These are phyloP conservation scores for Onychomys leucogaster DNA, from an alignment of 2,797 vertebrate genomes.

Conservation along the genomic window DNA sequence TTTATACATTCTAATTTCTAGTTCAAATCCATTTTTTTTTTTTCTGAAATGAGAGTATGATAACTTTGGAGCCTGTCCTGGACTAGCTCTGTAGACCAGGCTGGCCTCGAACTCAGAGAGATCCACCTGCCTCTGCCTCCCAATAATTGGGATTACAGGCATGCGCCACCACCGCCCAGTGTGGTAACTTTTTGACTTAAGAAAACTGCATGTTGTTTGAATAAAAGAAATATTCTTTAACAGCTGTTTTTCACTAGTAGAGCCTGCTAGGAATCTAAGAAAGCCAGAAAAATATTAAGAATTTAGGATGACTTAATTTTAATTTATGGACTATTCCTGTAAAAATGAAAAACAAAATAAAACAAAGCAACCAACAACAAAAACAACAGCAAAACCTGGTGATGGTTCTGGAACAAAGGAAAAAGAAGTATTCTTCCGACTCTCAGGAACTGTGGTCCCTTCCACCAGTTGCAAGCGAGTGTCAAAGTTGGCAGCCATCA, in stretches of 20 bases:
- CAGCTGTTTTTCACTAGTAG: neutral
- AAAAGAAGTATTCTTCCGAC: neutral
- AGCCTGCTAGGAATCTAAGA: neutral
- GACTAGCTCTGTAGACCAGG: too few relatives aligned
- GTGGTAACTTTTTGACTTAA: conserved; percentile 34
- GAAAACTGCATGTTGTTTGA: conserved; percentile 44
- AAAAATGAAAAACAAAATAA: neutral
- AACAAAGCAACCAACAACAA: neutral
- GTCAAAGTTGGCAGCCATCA: neutral
- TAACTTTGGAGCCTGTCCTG: too few relatives aligned
- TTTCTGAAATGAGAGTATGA: conserved; percentile 17
- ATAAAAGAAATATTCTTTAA: conserved; percentile 27
- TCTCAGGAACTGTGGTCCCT: neutral
- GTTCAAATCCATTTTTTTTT: conserved; percentile 30
- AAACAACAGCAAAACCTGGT: neutral
- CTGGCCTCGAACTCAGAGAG: too few relatives aligned
- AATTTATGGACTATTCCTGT: conserved; percentile 8
- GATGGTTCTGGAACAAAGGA: neutral
- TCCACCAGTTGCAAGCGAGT: too few relatives aligned
- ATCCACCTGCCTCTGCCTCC: too few relatives aligned
- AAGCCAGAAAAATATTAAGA: neutral
- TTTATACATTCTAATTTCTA: neutral
- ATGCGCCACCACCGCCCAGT: too few relatives aligned
- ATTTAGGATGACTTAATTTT: conserved; percentile 42
- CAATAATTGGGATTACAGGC: too few relatives aligned